Evolutionary conservation across 2,888 invertebrate genomes (phyloP).

Genomic region (Shargacucullia verbasci): DNA sequence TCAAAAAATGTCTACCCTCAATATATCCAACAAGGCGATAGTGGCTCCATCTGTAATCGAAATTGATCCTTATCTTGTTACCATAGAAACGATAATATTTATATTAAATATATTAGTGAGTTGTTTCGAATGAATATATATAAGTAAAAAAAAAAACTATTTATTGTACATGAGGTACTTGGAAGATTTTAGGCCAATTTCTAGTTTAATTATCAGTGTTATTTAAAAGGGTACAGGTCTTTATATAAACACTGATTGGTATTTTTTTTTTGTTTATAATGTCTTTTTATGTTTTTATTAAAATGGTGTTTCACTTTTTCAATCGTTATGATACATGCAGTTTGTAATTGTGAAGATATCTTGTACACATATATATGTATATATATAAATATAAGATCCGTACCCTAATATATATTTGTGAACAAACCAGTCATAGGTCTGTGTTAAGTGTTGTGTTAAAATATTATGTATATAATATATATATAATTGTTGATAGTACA

Average conservation of each 20-base stretch:
- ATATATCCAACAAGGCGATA: background rate
- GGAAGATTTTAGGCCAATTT: conserved; percentile 51
- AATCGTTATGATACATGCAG: no score
- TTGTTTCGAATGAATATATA: conserved; percentile 35
- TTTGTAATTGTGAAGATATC: no score
- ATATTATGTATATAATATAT: conserved; percentile 57
- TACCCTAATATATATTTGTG: conserved; percentile 15
- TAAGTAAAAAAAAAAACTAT: conserved; percentile 34
- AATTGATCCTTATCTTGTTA: conserved; percentile 35
- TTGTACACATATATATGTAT: no score
- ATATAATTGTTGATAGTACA: conserved; percentile 65
- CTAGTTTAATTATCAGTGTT: conserved; percentile 33
- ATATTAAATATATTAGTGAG: conserved; percentile 15
- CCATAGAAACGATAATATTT: conserved; percentile 38
- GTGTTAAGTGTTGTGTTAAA: conserved; percentile 65
- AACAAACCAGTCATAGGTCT: conserved; percentile 29
- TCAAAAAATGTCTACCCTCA: no score
- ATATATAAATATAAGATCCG: conserved; percentile 14
- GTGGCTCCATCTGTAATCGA: conserved; percentile 16
- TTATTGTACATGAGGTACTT: conserved; percentile 52
- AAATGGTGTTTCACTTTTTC: no score
- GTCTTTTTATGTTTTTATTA: no score
- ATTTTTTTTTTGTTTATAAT: no score
- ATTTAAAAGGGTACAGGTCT: conserved; percentile 14
- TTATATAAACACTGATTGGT: conserved; percentile 8